Conservation (phyloP, 2,888 invertebrate genomes). For the Andrena minutula region DNA sequence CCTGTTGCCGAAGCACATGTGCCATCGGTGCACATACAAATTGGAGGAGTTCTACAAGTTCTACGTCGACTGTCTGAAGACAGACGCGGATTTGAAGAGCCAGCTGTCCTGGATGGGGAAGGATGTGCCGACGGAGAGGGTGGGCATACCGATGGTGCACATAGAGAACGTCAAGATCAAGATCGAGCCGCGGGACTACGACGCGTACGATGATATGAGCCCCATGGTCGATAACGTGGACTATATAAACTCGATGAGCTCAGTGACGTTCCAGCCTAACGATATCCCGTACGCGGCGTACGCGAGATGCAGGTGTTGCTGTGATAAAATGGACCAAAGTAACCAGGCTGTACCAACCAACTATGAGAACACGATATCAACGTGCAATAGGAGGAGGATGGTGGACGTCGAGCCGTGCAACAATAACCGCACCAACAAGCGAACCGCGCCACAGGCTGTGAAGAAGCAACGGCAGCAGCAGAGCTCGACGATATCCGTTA, state of each 20-base stretch:
- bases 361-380: constrained; percentile 33
- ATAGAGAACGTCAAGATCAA: constrained; percentile 81
- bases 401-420: not conserved
- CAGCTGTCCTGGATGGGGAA: constrained; percentile 83
- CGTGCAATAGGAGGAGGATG: constrained; percentile 13
- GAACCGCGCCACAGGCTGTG: not conserved
- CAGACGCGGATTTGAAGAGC: constrained; percentile 79
- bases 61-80: constrained; percentile 79
- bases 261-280: constrained; percentile 57
- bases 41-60: constrained; percentile 82
- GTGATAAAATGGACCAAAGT: constrained; percentile 68
- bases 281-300: constrained; percentile 60
- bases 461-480: not conserved
- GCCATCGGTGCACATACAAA: constrained; percentile 82
- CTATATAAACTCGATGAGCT: constrained; percentile 64
- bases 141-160: constrained; percentile 80
- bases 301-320: constrained; percentile 69
- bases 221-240: constrained; percentile 66
- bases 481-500: not conserved
- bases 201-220: constrained; percentile 62
- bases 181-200: constrained; percentile 76
- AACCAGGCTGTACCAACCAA: constrained; percentile 28
- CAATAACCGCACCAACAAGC: not conserved
- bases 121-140: constrained; percentile 66
- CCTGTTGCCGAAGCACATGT: constrained; percentile 82